phyloP scores from a whole-genome alignment of 2,888 invertebrate species.

The Hyposoter didymator region DNA sequence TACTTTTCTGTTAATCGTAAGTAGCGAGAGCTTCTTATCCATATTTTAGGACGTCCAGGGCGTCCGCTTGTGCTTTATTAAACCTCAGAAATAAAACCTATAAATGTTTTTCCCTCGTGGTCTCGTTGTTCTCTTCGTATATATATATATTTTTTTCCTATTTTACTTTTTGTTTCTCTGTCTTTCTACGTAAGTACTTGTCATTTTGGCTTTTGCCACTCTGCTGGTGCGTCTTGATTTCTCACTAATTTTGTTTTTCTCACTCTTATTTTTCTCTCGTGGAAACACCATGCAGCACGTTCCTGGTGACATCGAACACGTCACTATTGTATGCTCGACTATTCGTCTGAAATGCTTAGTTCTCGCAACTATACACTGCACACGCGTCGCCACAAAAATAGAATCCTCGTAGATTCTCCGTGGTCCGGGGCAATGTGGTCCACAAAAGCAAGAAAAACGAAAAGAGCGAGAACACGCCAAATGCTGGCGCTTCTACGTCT shows the following conservation, averaged over 20 bases:
- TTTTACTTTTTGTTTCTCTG: constrained; percentile 16
- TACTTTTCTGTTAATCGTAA: background rate
- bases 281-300: constrained; percentile 44
- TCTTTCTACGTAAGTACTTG: constrained; percentile 9
- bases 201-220: background rate
- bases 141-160: too few relatives aligned
- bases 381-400: constrained; percentile 69
- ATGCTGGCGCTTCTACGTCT: constrained; percentile 55
- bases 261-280: constrained; percentile 32
- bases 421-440: constrained; percentile 68
- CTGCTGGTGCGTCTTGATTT: constrained; percentile 18
- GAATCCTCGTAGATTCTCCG: constrained; percentile 69
- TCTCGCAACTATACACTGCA: constrained; percentile 60
- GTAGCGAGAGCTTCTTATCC: background rate
- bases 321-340: constrained; percentile 73
- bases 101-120: constrained; percentile 43
- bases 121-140: background rate
- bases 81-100: background rate
- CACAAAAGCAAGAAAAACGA: constrained; percentile 33
- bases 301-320: constrained; percentile 72
- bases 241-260: constrained; percentile 34
- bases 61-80: constrained; percentile 13
- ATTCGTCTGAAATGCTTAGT: constrained; percentile 72
- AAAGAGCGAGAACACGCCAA: constrained; percentile 10
- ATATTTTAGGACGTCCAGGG: background rate